Evolutionary conservation across 1,140 invertebrate genomes (phyloP), one percentile per base, ranked within the genome.

Genomic region (Telenomus remus): DNA sequence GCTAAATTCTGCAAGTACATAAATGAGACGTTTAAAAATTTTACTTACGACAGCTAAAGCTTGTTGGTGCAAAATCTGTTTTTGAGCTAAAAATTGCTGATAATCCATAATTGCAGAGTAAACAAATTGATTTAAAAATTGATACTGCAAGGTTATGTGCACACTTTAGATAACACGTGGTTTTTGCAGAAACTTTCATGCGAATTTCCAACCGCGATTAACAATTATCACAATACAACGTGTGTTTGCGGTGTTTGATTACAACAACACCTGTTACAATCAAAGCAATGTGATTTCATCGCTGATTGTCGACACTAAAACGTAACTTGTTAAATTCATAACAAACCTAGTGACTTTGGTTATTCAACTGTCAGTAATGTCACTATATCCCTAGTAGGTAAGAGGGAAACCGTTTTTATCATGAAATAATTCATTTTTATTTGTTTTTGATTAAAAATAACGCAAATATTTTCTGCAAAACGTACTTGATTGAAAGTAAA

Each of bases 101-200:
- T 39, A 53, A 53, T 53, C 50, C 50, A 53, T 53, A 15, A 51
- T 37, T 13, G 1, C n/a, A 13, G 9, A 9, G n/a, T 9, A 39
- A 39, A 11, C 9, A 39, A n/a, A 39, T 44, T 44, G 43, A 39
- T 11, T n/a, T 7, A 44, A 44, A 13, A 44, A 13, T 44, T 44
- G 12, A 8, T n/a, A n/a, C 7, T 44, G 8, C 14, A 35, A 53
- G 50, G 50, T 53, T 53, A 53, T 15, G 14, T 42, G 16, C 12
- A 15, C 49, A 14, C 4, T 5, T 37, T 1, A 1, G 7, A 51
- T 4, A n/a, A 14, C 49, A 37, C 49, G 27, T 14, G 33, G 35
- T 12, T 44, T 43, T 44, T 13, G 11, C 3, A 13, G 12, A 3
- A 44, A 44, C 9, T 11, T 39, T n/a, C 9, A 9, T 39, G 1